Evolutionary conservation across 2,797 vertebrate species (phyloP), one percentile per base, ranked within the genome.

Genomic region (Bradypodion ventrale): DNA sequence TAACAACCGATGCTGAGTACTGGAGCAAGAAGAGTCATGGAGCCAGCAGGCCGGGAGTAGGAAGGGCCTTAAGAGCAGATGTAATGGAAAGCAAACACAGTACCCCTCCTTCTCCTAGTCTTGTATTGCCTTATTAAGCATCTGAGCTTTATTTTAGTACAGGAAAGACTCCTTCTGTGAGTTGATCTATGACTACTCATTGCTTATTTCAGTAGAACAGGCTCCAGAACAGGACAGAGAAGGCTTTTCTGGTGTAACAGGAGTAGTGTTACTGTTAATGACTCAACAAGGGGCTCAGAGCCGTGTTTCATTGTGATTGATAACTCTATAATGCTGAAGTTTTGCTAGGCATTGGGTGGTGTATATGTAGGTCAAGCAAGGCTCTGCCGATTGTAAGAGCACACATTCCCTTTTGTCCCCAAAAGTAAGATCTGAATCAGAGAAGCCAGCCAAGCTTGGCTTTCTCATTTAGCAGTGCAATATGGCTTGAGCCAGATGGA

Each of bases 31-130:
- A 77, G 44, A 4, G 29, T 69, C 62, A 32, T 75, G 25, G 0
- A 35, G 74, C 44, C 68, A 60, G 0, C 1, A 37, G 87, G 74
- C 75, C 80, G 80, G 44, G 74, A 89, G 76, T 42, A 60, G 56
- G 52, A 85, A 75, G 63, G 80, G 12, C 84, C 46, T 80, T 70
- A 59, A 42, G 66, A 5, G 68, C 0, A 0, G 52, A 62, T 0
- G 0, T 0, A 1, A 6, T 0, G 3, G n/a, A 70, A 78, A 86
- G 8, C 0, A 2, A 84, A 27, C 15, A 9, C 35, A 44, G 52
- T 75, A n/a, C 10, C n/a, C 52, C 35, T n/a, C n/a, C 52, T 52
- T 32, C 29, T 56, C 52, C 16, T 21, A 19, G 52, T 15, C 52
- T 56, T 56, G 21, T 56, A 56, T 56, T 56, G 16, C 16, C 52